A percentile compares a stretch with the other conserved stretches of the same genome.
phyloP scores from a whole-genome alignment of 2,113 vertebrate species.

The Anhinga anhinga region DNA sequence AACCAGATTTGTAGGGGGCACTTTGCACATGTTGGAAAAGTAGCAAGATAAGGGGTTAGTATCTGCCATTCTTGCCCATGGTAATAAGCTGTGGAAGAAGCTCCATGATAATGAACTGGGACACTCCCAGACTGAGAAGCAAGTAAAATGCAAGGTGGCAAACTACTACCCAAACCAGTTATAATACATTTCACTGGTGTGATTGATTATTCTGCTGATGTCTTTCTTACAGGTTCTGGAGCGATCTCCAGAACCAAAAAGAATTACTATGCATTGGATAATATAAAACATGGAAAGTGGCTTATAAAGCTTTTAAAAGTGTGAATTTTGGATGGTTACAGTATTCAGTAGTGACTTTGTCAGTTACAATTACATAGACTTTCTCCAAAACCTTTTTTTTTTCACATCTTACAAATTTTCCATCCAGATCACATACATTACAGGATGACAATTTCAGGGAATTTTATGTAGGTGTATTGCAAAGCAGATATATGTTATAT shows the following conservation, averaged over 20 bases:
- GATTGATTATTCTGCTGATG: background rate
- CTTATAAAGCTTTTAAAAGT: background rate
- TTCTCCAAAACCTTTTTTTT: background rate
- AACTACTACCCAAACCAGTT: background rate
- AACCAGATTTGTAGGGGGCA: background rate
- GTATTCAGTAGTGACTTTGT: background rate
- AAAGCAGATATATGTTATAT: background rate
- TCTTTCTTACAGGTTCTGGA: background rate
- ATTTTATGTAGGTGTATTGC: background rate
- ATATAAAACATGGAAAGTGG: background rate
- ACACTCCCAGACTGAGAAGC: background rate
- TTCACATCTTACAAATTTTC: background rate
- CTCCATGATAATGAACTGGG: background rate
- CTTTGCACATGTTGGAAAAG: background rate
- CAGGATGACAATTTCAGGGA: background rate
- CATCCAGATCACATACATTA: background rate
- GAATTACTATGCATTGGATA: background rate
- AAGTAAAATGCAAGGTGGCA: background rate
- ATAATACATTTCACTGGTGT: background rate
- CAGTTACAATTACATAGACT: accelerated
- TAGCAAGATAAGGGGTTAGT: background rate
- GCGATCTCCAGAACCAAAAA: background rate
- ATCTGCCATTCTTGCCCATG: background rate
- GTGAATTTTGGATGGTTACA: background rate
- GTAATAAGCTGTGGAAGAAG: background rate